Evolutionary conservation across 2,113 vertebrate genomes (phyloP).

Genomic region (Chionis minor): DNA sequence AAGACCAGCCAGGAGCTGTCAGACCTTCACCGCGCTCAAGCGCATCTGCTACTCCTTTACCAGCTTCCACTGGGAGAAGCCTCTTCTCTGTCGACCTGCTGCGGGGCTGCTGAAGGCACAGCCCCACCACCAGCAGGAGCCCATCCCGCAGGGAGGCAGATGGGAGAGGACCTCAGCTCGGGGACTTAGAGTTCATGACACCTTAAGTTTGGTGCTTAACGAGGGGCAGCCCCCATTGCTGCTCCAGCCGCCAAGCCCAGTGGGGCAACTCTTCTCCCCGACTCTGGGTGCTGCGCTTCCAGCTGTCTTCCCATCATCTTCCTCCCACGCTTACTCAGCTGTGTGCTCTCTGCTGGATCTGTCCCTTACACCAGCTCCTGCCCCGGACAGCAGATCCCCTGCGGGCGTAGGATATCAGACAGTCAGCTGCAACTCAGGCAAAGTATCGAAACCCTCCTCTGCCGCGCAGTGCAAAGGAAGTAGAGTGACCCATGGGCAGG

Average conservation of each 20-base stretch:
- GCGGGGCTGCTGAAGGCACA: no score
- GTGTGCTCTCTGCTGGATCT: background rate
- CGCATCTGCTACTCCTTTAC: no score
- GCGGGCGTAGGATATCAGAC: background rate
- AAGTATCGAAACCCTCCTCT: background rate
- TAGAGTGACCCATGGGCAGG: accelerated
- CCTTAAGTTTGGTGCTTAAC: background rate
- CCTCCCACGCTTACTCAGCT: background rate
- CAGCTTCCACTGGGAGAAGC: no score
- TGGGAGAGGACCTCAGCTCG: no score
- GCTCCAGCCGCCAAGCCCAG: background rate
- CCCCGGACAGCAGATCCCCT: background rate
- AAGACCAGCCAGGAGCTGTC: no score
- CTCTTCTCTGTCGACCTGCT: no score
- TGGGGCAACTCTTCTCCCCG: background rate
- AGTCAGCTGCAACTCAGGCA: background rate
- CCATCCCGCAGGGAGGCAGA: no score
- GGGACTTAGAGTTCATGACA: background rate
- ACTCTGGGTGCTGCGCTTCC: background rate
- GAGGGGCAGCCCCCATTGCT: background rate
- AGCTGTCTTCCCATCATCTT: background rate
- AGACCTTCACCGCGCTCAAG: no score
- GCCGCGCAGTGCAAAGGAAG: background rate
- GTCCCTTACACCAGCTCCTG: background rate
- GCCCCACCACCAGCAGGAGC: no score